Percentiles rank a stretch among this genome's conserved stretches.
Conservation (phyloP, 2,888 invertebrate species). For the Flexamia atlantica region DNA sequence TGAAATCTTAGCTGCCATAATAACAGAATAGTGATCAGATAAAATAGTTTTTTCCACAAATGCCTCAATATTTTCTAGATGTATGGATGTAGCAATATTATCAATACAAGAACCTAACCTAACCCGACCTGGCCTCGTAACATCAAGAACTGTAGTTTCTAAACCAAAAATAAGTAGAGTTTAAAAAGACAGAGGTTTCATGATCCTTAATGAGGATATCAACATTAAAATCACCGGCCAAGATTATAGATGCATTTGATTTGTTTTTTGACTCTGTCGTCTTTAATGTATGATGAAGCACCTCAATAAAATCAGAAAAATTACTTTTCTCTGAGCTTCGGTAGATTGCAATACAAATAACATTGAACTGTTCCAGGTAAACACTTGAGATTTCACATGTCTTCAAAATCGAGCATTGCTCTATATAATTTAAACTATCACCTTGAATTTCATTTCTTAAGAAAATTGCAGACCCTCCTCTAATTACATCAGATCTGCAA, state of each 20-base stretch:
- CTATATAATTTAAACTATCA: not conserved
- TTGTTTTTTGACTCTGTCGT: not conserved
- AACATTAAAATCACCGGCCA: conserved; percentile 3
- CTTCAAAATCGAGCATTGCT: not conserved
- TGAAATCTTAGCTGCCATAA: not conserved
- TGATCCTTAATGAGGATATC: not conserved
- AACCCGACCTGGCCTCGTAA: conserved; percentile 2
- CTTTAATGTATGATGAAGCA: not conserved
- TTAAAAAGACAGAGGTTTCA: not conserved
- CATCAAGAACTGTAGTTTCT: not conserved
- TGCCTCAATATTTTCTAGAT: not conserved
- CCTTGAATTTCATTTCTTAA: not conserved
- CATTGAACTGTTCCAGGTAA: not conserved
- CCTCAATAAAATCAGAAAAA: not conserved
- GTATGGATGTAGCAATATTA: conserved; percentile 1
- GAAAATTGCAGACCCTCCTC: not conserved
- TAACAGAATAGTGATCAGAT: conserved; percentile 1
- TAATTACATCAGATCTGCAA: not conserved
- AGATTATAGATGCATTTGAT: conserved; percentile 1
- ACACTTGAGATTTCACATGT: not conserved
- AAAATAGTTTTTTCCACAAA: not conserved
- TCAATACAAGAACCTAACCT: conserved; percentile 2
- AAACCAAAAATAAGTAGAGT: not conserved
- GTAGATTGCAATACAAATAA: not conserved
- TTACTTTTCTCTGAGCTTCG: not conserved